Conservation (phyloP, 2,113 vertebrate genomes). For the Periophthalmus modestus region DNA sequence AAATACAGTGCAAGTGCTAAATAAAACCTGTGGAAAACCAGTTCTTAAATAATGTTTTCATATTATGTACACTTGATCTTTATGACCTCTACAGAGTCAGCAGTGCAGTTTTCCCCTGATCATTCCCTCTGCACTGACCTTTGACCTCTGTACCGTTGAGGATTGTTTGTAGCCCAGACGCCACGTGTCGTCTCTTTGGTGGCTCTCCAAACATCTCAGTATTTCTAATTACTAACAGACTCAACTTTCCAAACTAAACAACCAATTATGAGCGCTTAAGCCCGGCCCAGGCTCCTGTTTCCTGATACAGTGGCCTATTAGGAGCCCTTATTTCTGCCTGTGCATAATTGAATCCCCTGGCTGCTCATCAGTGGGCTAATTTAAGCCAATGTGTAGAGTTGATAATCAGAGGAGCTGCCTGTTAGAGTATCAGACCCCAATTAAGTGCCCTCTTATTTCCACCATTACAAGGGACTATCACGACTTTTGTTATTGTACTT, state of each 20-base stretch:
- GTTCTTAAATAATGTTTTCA: neutral
- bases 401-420: conserved; percentile 77
- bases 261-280: conserved; percentile 72
- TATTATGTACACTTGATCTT: conserved; percentile 1
- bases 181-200: conserved; percentile 59
- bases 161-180: conserved; percentile 29
- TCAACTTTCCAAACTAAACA: conserved; percentile 77
- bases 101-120: conserved; percentile 39
- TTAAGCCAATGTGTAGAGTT: conserved; percentile 77
- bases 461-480: conserved; percentile 69
- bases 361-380: conserved; percentile 79
- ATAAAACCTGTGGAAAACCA: neutral
- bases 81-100: conserved; percentile 53
- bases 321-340: conserved; percentile 73
- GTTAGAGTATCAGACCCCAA: conserved; percentile 74
- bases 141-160: conserved; percentile 51
- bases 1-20: conserved; percentile 7
- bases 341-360: conserved; percentile 81
- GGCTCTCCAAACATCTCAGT: conserved; percentile 57
- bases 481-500: conserved; percentile 73
- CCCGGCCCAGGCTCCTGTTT: conserved; percentile 66
- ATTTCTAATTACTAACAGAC: conserved; percentile 71
- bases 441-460: conserved; percentile 77
- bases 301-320: conserved; percentile 76
- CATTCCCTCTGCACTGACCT: conserved; percentile 46